Conservation (phyloP, 1,140 invertebrate species). For the Sycophila sp. region DNA sequence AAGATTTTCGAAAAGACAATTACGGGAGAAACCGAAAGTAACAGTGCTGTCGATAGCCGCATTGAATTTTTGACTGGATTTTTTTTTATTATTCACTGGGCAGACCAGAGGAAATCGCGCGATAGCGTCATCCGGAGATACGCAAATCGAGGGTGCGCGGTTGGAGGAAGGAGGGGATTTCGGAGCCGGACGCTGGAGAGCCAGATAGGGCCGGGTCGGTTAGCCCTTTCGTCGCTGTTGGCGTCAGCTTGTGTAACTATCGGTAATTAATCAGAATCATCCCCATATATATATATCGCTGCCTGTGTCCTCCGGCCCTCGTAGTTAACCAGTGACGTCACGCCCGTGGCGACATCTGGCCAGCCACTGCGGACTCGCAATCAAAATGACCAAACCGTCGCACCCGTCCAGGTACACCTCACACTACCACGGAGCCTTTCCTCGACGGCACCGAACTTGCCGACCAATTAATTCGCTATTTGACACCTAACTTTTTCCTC, state of each 20-base stretch:
- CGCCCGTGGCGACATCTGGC: constrained; percentile 66
- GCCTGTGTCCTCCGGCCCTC: constrained; percentile 47
- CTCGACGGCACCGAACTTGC: no score
- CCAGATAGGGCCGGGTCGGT: not conserved
- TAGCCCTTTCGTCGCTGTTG: constrained; percentile 39
- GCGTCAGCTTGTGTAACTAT: constrained; percentile 67
- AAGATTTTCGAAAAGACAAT: no score
- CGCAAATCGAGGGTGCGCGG: not conserved
- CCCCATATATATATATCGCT: constrained; percentile 52
- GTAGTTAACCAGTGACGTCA: constrained; percentile 68
- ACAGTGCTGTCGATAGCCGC: no score
- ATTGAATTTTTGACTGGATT: no score
- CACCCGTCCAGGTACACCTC: not conserved
- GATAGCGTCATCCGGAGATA: not conserved
- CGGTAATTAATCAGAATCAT: constrained; percentile 68
- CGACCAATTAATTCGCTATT: constrained; percentile 28
- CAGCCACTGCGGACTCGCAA: constrained; percentile 43
- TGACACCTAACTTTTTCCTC: constrained; percentile 10
- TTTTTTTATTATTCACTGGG: no score
- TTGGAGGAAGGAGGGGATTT: not conserved
- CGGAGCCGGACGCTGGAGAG: not conserved
- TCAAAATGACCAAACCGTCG: constrained; percentile 35
- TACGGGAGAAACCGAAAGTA: no score
- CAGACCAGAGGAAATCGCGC: no score
- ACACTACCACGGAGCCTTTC: no score